These are phyloP conservation scores for Bombus terrestris DNA, from an alignment of 1,140 invertebrate genomes.

Conservation along the genomic window DNA sequence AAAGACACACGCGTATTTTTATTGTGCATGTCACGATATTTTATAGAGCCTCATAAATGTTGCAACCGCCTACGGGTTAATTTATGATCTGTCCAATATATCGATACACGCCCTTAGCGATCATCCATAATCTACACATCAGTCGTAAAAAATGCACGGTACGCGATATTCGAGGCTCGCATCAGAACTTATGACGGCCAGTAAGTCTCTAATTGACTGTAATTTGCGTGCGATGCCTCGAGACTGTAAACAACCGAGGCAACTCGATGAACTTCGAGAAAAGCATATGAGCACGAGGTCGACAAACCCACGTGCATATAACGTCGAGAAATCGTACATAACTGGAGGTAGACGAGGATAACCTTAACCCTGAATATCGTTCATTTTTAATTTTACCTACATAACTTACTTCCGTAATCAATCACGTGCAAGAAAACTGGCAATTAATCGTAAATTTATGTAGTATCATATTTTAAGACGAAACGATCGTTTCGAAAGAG, in stretches of 20 bases:
- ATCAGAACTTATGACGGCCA: constrained; percentile 53
- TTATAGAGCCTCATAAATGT: constrained; percentile 1
- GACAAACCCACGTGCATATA: constrained; percentile 54
- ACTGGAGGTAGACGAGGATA: constrained; percentile 53
- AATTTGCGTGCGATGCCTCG: constrained; percentile 73
- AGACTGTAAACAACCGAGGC: constrained; percentile 73
- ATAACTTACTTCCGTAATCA: not conserved
- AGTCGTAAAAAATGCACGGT: constrained; percentile 13
- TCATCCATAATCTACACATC: constrained; percentile 3
- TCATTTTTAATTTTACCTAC: not conserved
- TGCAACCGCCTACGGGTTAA: not conserved
- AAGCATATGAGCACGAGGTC: constrained; percentile 55
- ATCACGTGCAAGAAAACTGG: not conserved
- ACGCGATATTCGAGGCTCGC: constrained; percentile 53
- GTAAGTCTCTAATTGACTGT: constrained; percentile 75
- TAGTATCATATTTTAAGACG: not conserved
- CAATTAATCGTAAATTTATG: not conserved
- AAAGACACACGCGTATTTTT: not conserved
- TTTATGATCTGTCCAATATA: constrained; percentile 11
- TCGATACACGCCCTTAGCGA: constrained; percentile 28
- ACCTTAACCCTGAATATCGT: constrained; percentile 73
- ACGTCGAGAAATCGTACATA: constrained; percentile 57
- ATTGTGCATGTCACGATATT: not conserved
- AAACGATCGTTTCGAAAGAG: not conserved
- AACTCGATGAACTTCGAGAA: constrained; percentile 54